phyloP scores from a whole-genome alignment of 2,113 vertebrate species.

The Excalfactoria chinensis region DNA sequence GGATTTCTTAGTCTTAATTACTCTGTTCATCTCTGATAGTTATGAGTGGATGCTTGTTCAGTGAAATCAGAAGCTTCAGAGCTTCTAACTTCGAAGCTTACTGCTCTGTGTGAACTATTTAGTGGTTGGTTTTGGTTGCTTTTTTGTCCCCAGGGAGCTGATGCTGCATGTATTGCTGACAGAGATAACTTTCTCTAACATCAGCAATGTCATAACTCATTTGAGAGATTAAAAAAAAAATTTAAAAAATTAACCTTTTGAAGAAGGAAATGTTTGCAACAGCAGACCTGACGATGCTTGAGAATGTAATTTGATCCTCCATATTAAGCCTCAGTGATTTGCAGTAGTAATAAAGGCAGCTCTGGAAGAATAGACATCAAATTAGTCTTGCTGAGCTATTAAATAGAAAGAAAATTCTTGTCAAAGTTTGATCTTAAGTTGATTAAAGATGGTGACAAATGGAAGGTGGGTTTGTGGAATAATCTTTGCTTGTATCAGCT shows the following conservation, averaged over 20 bases:
- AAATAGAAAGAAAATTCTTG: neutral
- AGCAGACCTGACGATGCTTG: neutral
- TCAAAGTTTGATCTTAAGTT: neutral
- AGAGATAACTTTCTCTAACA: conserved; percentile 7
- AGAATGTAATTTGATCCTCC: conserved; percentile 1
- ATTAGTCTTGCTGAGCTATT: neutral
- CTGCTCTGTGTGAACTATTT: neutral
- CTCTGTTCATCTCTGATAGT: neutral
- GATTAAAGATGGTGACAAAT: neutral
- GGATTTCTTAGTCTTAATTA: neutral
- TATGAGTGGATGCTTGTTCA: neutral
- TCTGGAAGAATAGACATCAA: neutral
- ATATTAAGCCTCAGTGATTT: neutral
- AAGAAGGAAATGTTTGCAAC: neutral
- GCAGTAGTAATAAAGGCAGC: neutral
- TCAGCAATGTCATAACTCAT: neutral
- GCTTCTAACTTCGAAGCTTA: neutral
- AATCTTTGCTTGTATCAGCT: conserved; percentile 76
- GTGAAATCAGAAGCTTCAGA: neutral
- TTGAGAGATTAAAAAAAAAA: neutral
- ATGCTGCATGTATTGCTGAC: neutral
- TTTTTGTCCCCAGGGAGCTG: neutral
- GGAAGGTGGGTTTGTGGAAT: neutral
- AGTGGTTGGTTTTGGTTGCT: too few relatives aligned
- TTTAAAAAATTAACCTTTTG: neutral